Conservation (phyloP, 1,140 invertebrate genomes). For the Bombus impatiens region DNA sequence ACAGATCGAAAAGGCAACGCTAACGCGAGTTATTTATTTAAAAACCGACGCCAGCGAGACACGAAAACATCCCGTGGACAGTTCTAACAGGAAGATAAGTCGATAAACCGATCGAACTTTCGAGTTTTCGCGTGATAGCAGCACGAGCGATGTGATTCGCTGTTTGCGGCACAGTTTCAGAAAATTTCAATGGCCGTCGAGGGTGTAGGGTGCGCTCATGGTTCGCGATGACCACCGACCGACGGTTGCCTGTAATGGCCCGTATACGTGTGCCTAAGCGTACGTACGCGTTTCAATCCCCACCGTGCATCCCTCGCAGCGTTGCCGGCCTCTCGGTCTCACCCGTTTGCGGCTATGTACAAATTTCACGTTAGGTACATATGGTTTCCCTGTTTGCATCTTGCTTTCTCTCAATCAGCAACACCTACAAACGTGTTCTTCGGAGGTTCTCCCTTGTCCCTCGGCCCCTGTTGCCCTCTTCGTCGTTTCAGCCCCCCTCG, state of each 20-base stretch:
- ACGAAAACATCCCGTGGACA: no score
- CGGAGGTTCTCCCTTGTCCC: not conserved
- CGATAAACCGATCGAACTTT: conserved; percentile 9
- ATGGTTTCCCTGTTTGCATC: conserved; percentile 41
- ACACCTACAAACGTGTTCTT: conserved; percentile 36
- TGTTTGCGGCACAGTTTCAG: conserved; percentile 39
- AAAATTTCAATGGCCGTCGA: conserved; percentile 39
- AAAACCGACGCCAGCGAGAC: not conserved
- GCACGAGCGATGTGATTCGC: not conserved
- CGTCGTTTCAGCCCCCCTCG: not conserved
- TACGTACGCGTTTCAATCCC: conserved; percentile 1
- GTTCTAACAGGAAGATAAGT: not conserved
- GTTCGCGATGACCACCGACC: conserved; percentile 17
- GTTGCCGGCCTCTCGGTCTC: not conserved
- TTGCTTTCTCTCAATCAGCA: conserved; percentile 17
- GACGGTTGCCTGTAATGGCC: conserved; percentile 1
- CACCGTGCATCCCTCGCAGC: not conserved
- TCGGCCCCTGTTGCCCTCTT: not conserved
- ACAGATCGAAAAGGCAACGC: not conserved
- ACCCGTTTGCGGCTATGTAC: conserved; percentile 42
- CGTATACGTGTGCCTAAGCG: not conserved
- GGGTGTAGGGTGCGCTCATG: not conserved
- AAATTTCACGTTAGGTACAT: conserved; percentile 49
- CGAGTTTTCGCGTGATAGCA: not conserved
- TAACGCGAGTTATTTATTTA: not conserved